Evolutionary conservation across 2,888 invertebrate genomes (phyloP).

Genomic region (Vesta saturnalis): DNA sequence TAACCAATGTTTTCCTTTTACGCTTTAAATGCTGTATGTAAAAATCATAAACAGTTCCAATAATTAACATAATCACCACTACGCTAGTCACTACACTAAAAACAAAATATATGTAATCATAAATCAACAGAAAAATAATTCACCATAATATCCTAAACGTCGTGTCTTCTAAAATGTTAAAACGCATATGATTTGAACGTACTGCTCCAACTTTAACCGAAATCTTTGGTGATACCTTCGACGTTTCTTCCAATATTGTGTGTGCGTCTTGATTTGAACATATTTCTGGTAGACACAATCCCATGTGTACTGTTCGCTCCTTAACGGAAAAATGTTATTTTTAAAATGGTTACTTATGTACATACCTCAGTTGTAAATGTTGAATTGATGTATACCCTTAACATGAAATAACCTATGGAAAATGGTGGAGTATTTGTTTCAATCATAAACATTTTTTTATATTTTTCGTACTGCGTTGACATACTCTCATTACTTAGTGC

Average conservation of each 20-base stretch:
- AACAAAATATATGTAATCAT: not conserved
- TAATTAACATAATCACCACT: constrained; percentile 67
- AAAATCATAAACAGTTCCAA: constrained; percentile 79
- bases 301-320: constrained; percentile 78
- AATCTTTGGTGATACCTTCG: constrained; percentile 64
- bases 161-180: constrained; percentile 72
- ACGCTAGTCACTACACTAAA: constrained; percentile 56
- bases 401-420: constrained; percentile 73
- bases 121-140: constrained; percentile 52
- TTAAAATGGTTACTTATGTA: not conserved
- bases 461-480: constrained; percentile 54
- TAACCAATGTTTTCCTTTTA: constrained; percentile 61
- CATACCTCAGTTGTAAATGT: constrained; percentile 67
- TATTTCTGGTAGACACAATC: constrained; percentile 77
- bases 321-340: constrained; percentile 55
- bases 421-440: constrained; percentile 68
- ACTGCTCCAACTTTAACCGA: constrained; percentile 71
- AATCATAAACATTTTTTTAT: constrained; percentile 49
- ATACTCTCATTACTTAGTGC: constrained; percentile 30
- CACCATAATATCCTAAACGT: constrained; percentile 78
- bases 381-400: constrained; percentile 68
- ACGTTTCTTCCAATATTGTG: constrained; percentile 65
- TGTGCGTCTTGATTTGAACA: constrained; percentile 74
- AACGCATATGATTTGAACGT: constrained; percentile 73
- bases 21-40: constrained; percentile 66